Evolutionary conservation across 2,888 invertebrate species (phyloP).

Genomic region (Morpho helenor): DNA sequence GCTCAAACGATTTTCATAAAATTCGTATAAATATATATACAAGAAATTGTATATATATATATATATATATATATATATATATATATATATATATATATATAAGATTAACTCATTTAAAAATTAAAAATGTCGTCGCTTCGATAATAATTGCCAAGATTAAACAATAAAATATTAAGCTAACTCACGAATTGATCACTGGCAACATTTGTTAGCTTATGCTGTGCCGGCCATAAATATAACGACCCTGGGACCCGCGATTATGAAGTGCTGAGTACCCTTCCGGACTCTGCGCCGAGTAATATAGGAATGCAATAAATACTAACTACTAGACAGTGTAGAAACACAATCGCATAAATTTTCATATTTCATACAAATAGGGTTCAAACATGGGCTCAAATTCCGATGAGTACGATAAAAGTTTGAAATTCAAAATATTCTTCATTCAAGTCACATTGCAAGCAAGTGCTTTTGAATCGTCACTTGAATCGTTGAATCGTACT

Average conservation of each 20-base stretch:
- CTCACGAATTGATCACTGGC: constrained; percentile 8
- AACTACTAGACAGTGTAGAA: background rate
- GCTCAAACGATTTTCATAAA: no score
- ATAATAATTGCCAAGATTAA: background rate
- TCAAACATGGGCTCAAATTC: background rate
- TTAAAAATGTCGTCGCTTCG: background rate
- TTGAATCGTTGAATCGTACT: no score
- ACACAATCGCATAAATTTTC: constrained; percentile 10
- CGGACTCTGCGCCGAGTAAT: constrained; percentile 6
- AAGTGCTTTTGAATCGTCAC: no score
- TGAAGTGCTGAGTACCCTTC: constrained; percentile 22
- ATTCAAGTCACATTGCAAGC: no score
- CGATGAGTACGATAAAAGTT: no score
- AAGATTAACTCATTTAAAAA: no score
- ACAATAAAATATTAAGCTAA: constrained; percentile 3
- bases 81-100: no score
- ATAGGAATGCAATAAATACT: constrained; percentile 11
- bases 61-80: no score
- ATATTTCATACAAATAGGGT: constrained; percentile 1
- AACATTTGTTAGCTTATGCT: constrained; percentile 14
- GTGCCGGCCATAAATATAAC: constrained; percentile 15
- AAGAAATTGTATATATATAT: no score
- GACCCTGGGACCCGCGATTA: constrained; percentile 21
- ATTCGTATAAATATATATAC: no score
- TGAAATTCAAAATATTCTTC: no score